Conservation (phyloP, 2,113 vertebrate genomes). For the Cercocebus atys region DNA sequence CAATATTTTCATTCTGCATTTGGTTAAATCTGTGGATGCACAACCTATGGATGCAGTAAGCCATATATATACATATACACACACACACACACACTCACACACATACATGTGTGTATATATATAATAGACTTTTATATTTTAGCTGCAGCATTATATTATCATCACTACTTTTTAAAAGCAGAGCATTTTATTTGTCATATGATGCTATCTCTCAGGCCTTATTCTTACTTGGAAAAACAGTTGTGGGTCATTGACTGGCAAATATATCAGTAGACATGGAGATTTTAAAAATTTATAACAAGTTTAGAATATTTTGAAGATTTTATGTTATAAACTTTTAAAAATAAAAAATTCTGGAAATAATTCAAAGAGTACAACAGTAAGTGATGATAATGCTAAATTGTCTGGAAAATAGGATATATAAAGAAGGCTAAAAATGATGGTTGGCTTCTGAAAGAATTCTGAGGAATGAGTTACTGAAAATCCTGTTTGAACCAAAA, state of each 20-base stretch:
- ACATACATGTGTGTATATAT: no score
- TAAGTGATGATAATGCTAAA: constrained; percentile 23
- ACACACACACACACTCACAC: no score
- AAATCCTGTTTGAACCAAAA: constrained; percentile 37
- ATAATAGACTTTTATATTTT: background rate
- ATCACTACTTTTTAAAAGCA: background rate
- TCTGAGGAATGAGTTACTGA: background rate
- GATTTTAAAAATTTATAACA: background rate
- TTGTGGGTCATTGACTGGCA: background rate
- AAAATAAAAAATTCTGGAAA: background rate
- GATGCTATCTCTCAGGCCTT: background rate
- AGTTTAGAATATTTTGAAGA: constrained; percentile 23
- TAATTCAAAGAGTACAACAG: background rate
- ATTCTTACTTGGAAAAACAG: background rate
- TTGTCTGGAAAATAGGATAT: constrained; percentile 12
- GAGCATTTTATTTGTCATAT: background rate
- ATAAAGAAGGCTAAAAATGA: constrained; percentile 7
- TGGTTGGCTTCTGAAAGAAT: constrained; percentile 20
- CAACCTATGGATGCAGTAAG: no score
- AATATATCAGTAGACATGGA: background rate
- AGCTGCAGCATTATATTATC: background rate
- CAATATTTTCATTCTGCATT: no score
- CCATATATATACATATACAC: no score
- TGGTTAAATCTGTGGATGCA: no score
- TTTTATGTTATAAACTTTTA: background rate